Evolutionary conservation across 2,888 invertebrate genomes (phyloP), one percentile per base, ranked within the genome.

Genomic region (Parthenolecanium corni): DNA sequence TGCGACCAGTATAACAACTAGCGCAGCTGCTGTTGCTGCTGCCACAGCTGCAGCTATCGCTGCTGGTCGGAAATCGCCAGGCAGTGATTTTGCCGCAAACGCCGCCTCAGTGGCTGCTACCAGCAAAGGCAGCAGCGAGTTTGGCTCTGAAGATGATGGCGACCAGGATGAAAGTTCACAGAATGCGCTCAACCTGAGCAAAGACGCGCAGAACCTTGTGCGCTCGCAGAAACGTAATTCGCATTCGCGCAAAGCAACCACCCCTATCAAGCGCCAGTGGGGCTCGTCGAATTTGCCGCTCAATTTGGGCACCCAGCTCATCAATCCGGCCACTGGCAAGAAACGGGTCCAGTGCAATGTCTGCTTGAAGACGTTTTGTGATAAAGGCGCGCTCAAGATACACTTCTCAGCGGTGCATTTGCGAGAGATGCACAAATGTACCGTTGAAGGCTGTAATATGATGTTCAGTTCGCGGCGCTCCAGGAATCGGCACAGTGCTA

Each of bases 341-440:
- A 95, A 95, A 73, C 82, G 97, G 67, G 96, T 97, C 2, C 92
- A 96, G 73, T 99, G 98, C 75, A 93, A 95, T 71, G 94, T 95
- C 46, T 98, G 98, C 73, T 78, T 95, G 66, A 98, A 98, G 77
- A 97, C 97, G 16, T 98, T 98, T 77, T 98, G 98, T 79, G 98
- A 98, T 78, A 98, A 98, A 77, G 98, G 97, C 66, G 98, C 98
- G 1, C 79, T 98, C 23, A 98, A 98, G 77, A 99, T 98, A 6
- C 98, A 98, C 74, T 97, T 96, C 73, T 95, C 95, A 56, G 98
- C 98, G 0, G 98, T 99, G 11, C 98, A 98, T 73, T 76, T 97
- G 65, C 83, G 96, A 44, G 98, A 99, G 78, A 98, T 98, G 97
- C 98, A 99, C 76, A 93, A 93, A 76, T 98, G 98, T 73, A 96